These are phyloP conservation scores for Rhagophthalmus giganteus DNA, from an alignment of 2,888 invertebrate genomes.

Conservation along the genomic window DNA sequence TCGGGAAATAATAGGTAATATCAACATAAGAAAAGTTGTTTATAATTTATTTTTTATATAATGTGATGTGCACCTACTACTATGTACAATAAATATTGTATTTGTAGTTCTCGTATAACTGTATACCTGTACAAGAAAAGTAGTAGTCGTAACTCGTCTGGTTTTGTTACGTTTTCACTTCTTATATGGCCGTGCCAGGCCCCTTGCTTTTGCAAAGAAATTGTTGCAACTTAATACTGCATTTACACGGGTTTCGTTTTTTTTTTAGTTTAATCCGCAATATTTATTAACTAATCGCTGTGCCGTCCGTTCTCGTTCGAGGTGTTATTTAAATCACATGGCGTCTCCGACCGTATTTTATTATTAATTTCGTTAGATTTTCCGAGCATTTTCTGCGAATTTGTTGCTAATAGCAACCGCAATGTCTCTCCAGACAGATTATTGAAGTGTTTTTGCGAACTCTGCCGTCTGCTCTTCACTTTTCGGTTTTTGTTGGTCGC, in stretches of 20 bases:
- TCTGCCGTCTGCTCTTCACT: conserved; percentile 13
- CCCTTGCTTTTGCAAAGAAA: conserved; percentile 40
- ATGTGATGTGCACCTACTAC: too few species aligned
- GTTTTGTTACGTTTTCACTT: conserved; percentile 51
- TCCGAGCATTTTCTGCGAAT: too few species aligned
- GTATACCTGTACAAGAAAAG: conserved; percentile 44
- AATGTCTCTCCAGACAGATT: conserved; percentile 17
- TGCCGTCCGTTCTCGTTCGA: too few species aligned
- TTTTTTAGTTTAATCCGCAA: background rate
- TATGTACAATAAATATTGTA: too few species aligned
- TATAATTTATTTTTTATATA: too few species aligned
- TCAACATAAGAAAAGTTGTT: too few species aligned
- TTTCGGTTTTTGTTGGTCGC: conserved; percentile 10
- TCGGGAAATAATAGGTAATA: too few species aligned
- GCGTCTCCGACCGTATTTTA: too few species aligned
- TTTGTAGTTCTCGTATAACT: conserved; percentile 36
- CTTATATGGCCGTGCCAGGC: conserved; percentile 46
- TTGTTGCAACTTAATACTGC: conserved; percentile 37
- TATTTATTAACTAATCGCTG: too few species aligned
- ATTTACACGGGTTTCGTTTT: conserved; percentile 3
- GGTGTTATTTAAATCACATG: too few species aligned
- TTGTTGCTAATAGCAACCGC: conserved; percentile 16
- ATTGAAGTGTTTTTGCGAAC: conserved; percentile 19
- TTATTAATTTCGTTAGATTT: too few species aligned
- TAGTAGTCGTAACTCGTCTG: conserved; percentile 46